These are phyloP conservation scores for Formica selysi DNA, from an alignment of 1,140 invertebrate genomes.

Conservation along the genomic window DNA sequence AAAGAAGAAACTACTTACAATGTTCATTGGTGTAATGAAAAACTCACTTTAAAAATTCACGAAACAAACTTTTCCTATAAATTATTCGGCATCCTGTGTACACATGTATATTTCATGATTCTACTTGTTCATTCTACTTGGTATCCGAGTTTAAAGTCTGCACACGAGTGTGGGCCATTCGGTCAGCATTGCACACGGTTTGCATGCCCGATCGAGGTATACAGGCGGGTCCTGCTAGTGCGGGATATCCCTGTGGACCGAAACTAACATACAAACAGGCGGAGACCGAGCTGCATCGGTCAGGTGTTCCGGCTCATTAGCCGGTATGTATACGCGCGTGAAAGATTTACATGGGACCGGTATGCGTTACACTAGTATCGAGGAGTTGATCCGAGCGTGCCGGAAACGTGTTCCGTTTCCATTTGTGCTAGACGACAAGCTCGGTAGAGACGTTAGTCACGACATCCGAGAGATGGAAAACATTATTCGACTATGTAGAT, in stretches of 20 bases:
- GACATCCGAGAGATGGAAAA: not conserved
- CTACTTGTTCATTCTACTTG: not conserved
- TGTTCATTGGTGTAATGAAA: not conserved
- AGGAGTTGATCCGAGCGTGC: constrained; percentile 23
- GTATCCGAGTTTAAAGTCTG: not conserved
- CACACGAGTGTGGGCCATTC: constrained; percentile 27
- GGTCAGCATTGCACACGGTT: constrained; percentile 45
- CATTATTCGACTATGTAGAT: not conserved
- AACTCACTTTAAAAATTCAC: not conserved
- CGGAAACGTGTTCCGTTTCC: constrained; percentile 38
- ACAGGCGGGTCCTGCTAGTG: not conserved
- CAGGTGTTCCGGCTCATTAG: constrained; percentile 82
- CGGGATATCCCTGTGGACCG: constrained; percentile 65
- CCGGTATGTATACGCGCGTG: constrained; percentile 77
- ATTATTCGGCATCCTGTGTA: not conserved
- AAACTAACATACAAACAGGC: constrained; percentile 75
- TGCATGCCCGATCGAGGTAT: constrained; percentile 60
- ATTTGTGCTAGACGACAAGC: constrained; percentile 11
- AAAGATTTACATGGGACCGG: constrained; percentile 79
- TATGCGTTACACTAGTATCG: not conserved
- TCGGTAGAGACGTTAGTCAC: constrained; percentile 3
- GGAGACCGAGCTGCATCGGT: constrained; percentile 49
- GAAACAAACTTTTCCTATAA: too few relatives aligned
- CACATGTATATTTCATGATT: not conserved
- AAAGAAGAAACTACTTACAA: not conserved